phyloP scores from a whole-genome alignment of 2,888 invertebrate genomes.

The Tipula lateralis region DNA sequence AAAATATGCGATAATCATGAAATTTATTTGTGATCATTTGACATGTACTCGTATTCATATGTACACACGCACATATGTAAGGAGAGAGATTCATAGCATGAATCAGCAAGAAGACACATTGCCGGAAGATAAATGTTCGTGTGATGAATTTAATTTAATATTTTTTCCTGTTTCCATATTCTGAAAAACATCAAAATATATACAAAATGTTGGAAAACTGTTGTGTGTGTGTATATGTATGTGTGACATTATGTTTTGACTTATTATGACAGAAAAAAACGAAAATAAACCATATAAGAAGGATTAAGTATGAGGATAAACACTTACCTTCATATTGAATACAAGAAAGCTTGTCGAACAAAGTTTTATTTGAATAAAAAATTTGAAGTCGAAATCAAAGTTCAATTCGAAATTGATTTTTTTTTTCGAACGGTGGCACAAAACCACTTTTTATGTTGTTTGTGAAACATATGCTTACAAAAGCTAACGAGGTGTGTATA shows the following conservation, averaged over 20 bases:
- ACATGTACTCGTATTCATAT: neutral
- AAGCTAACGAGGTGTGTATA: neutral
- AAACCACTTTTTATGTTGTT: neutral
- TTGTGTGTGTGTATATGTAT: neutral
- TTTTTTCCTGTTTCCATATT: neutral
- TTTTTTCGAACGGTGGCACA: neutral
- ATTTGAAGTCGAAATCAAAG: neutral
- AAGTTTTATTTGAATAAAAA: neutral
- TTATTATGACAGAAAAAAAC: neutral
- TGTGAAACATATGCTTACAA: neutral
- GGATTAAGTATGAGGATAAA: neutral
- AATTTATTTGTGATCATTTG: neutral
- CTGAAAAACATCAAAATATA: neutral
- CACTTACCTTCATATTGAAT: neutral
- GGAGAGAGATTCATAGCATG: neutral
- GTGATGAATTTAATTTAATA: neutral
- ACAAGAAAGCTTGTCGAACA: neutral
- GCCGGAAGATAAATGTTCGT: neutral
- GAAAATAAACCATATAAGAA: neutral
- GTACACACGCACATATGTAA: neutral
- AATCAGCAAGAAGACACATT: neutral
- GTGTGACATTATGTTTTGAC: neutral
- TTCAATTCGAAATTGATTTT: neutral
- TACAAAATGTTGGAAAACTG: neutral
- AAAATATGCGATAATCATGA: neutral